Evolutionary conservation across 2,797 vertebrate species (phyloP), one percentile per base, ranked within the genome.

Genomic region (Rhynchotus rufescens): DNA sequence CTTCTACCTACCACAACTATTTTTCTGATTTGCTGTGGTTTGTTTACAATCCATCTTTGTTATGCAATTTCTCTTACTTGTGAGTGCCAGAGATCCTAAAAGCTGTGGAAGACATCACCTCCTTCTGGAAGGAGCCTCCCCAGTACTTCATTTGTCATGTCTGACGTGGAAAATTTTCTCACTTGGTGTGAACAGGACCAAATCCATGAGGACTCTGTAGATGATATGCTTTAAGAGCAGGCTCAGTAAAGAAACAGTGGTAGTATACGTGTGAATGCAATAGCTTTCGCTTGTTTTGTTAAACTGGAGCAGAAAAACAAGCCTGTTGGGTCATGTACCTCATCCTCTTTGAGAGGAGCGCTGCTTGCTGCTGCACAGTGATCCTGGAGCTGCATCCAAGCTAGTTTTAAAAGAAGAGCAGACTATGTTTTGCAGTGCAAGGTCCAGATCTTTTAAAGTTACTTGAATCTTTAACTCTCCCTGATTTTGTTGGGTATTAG

Each of bases 351-450:
- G 45, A 60, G 60, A 25, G 51, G 36, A 90, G 68, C 38, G 40
- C 6, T 34, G 68, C 52, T 84, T 30, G 61, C 28, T 86, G 54
- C 81, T 86, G 68, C 59, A 56, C 72, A 93, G 32, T 52, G 83
- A 32, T 79, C 81, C 25, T 56, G 45, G 34, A 86, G 68, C 32
- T 82, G 76, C 62, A 49, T 77, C 28, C 40, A 44, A 49, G 61
- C 79, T 82, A 45, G 40, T 61, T 86, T 74, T 74, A 71, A 89
- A 61, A 62, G 65, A 92, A 51, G 15, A 92, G 28, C 72, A 84
- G 57, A 26, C 61, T 22, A 3, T 56, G 20, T 72, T 90, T 82
- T 51, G 61, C 52, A 84, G 26, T 52, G 73, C 17, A 11, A 1
- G 1, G 8, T 69, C 72, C 66, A 23, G 36, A 38, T 57, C 34